Evolutionary conservation across 64 coral and sea anemone genomes (phyloP), one percentile per base, ranked within the genome.

Genomic region (Montipora capricornis): DNA sequence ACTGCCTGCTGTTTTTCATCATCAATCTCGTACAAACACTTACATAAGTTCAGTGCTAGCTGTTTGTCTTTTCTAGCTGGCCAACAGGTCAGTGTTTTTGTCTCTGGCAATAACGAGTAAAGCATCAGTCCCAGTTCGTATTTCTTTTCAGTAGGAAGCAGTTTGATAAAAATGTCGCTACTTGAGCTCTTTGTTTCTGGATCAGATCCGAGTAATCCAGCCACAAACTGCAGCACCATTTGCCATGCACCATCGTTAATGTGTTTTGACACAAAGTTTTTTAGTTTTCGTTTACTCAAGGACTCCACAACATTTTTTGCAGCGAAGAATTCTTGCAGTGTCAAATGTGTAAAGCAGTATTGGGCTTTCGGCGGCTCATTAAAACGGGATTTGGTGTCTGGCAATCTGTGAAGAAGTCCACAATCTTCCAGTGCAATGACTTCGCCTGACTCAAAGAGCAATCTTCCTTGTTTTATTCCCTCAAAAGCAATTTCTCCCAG

Each of bases 281-380:
- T 37, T 14, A 76, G 2, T 87, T 79, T 16, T 76, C 67, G 44
- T 47, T 75, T 24, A 60, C 74, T 55, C 75, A 47, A 79, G 44
- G 20, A 87, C 13, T 77, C 79, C 15, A 87, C 55, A 5, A 95
- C 19, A 17, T 50, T n/a, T 22, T 51, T 20, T 24, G 94, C 94
- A 48, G 94, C 94, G 10, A 95, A 57, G 51, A 95, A 92, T 26
- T 95, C 94, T 50, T 95, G 94, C 4, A 95, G 15, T 5, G 94
- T 95, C 13, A 95, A 55, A 67, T 95, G 89, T 19, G 87, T 58
- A 14, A 95, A 95, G n/a, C 83, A 92, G 24, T 49, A 95, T 20
- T 92, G 61, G 5, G 82, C 86, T 29, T 49, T 51, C 9, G 52
- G 52, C 17, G 52, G 51, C 8, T 26, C 70, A 24, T 10, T 24